Percentiles rank a stretch among this genome's conserved stretches.
Evolutionary conservation across 2,113 vertebrate genomes (phyloP).

Genomic region (Ophiodon elongatus): DNA sequence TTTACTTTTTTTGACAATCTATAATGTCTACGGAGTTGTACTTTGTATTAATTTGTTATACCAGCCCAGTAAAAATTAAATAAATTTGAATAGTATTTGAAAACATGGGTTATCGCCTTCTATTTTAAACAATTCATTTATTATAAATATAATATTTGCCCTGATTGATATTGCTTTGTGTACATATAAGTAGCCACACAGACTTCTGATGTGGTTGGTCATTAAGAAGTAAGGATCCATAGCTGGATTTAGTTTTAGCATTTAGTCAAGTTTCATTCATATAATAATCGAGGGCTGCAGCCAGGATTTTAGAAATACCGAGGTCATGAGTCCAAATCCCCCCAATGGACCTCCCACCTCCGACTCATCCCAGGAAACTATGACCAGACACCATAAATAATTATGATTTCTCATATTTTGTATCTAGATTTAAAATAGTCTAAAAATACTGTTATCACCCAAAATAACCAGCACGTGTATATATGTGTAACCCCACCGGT

Average conservation of each 20-base stretch:
- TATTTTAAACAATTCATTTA: slow-evolving; percentile 8
- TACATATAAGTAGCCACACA: neutral
- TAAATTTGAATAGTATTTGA: slow-evolving; percentile 64
- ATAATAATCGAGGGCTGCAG: neutral
- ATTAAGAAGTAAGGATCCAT: neutral
- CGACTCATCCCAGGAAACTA: neutral
- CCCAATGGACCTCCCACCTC: neutral
- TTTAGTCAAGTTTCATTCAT: neutral
- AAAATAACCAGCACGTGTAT: neutral
- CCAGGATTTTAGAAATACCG: neutral
- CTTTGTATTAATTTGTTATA: slow-evolving; percentile 84
- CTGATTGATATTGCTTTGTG: neutral
- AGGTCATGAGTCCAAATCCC: neutral
- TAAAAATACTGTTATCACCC: neutral
- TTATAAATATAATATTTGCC: neutral
- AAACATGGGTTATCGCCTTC: slow-evolving; percentile 19
- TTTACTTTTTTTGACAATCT: slow-evolving; percentile 83
- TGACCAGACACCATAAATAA: neutral
- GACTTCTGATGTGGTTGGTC: neutral
- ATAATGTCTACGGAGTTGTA: slow-evolving; percentile 78
- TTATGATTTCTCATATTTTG: neutral
- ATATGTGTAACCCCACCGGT: neutral
- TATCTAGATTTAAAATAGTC: neutral
- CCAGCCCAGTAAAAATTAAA: slow-evolving; percentile 72
- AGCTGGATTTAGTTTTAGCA: neutral